These are phyloP conservation scores for Heterohyrax brucei DNA, from an alignment of 2,797 vertebrate species.

Conservation along the genomic window DNA sequence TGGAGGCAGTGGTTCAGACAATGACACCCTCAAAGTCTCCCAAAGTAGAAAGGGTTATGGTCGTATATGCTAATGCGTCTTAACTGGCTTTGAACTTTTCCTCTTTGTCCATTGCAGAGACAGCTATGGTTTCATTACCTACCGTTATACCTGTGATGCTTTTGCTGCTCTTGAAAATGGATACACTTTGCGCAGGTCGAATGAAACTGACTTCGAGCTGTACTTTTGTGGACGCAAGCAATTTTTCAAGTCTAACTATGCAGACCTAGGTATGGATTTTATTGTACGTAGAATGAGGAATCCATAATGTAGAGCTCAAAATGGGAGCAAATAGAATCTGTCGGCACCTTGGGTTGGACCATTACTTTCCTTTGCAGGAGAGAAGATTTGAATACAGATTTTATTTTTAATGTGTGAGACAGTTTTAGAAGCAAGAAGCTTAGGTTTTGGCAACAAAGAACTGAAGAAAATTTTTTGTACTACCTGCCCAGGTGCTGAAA, in stretches of 20 bases:
- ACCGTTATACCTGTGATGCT: slow-evolving; percentile 99
- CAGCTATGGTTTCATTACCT: slow-evolving; percentile 99
- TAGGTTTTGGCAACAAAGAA: background rate
- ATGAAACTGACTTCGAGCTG: slow-evolving; percentile 98
- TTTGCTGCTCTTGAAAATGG: slow-evolving; percentile 99
- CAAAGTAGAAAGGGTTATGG: slow-evolving; percentile 82
- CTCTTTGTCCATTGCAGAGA: slow-evolving; percentile 93
- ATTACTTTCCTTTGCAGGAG: slow-evolving; percentile 40
- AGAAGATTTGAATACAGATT: slow-evolving; percentile 39
- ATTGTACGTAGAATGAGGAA: slow-evolving; percentile 53
- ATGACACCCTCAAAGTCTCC: slow-evolving; percentile 78
- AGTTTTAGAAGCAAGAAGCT: slow-evolving; percentile 14
- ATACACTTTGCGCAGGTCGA: slow-evolving; percentile 96
- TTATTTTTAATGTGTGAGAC: background rate
- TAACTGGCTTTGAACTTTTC: slow-evolving; percentile 72
- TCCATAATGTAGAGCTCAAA: slow-evolving; percentile 37
- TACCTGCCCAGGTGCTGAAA: background rate
- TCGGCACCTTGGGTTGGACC: background rate
- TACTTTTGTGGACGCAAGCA: slow-evolving; percentile 98
- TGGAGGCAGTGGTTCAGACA: slow-evolving; percentile 84
- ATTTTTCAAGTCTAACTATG: slow-evolving; percentile 98
- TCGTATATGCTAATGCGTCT: slow-evolving; percentile 75
- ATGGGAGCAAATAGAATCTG: background rate
- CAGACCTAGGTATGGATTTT: slow-evolving; percentile 97
- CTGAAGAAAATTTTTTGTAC: background rate